A percentile compares a stretch with the other conserved stretches of the same genome.
These are phyloP conservation scores for Alectoris magna DNA, from an alignment of 2,797 vertebrate species.

Conservation along the genomic window DNA sequence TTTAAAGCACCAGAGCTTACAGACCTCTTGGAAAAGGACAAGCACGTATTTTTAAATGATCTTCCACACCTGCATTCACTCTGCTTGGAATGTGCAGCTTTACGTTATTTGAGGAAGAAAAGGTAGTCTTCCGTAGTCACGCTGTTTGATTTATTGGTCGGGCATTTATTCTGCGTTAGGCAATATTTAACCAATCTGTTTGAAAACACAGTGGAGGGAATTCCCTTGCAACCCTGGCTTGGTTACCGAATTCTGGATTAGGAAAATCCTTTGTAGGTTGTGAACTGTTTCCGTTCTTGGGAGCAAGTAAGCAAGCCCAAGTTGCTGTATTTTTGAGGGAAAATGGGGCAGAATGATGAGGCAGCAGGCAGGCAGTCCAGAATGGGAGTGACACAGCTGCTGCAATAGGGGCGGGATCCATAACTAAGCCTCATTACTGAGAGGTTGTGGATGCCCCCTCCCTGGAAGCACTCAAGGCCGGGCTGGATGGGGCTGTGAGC, in stretches of 20 bases:
- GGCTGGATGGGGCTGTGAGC: too few species aligned
- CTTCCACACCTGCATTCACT: background rate
- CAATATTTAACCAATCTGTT: background rate
- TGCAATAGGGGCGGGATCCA: background rate
- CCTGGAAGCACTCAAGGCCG: too few species aligned
- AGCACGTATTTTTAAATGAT: fast-evolving
- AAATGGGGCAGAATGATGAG: too few species aligned
- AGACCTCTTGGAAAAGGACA: background rate
- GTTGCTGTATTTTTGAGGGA: background rate
- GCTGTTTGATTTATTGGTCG: background rate
- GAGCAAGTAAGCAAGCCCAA: background rate
- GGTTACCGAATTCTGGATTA: background rate
- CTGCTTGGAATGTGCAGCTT: background rate
- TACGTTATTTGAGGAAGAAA: background rate
- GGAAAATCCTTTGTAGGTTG: background rate
- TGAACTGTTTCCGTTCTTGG: background rate
- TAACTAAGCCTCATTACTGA: background rate
- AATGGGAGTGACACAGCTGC: background rate
- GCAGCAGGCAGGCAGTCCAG: background rate
- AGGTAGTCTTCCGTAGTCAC: too few species aligned
- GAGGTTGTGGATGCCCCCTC: too few species aligned
- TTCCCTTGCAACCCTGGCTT: background rate
- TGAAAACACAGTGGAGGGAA: background rate
- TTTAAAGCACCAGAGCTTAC: background rate
- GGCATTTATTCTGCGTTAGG: fast-evolving